Evolutionary conservation across 2,797 vertebrate genomes (phyloP).

Genomic region (Tragelaphus eurycerus): DNA sequence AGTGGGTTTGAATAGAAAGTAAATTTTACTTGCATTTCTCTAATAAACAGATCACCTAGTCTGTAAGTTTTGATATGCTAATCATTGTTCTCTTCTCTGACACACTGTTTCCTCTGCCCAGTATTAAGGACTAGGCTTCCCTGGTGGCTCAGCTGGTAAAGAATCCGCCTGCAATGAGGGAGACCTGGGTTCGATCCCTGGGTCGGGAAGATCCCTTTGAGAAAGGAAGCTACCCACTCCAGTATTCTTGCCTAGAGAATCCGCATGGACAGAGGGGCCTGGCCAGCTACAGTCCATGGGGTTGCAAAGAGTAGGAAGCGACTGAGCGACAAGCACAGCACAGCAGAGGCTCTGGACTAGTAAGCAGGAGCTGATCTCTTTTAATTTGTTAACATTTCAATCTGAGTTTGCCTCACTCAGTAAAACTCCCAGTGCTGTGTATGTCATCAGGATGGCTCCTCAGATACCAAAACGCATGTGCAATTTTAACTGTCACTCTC

Average conservation of each 20-base stretch:
- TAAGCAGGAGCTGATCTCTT: not conserved
- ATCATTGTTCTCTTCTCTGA: not conserved
- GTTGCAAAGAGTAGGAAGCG: not conserved
- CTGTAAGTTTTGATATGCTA: not conserved
- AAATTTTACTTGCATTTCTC: not conserved
- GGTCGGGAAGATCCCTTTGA: not conserved
- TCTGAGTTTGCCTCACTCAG: not conserved
- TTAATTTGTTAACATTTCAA: not conserved
- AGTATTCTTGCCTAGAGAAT: not conserved
- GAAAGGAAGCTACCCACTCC: not conserved
- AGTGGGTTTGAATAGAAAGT: not conserved
- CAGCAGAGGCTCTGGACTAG: not conserved
- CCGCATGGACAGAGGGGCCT: not conserved
- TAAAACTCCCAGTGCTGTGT: not conserved
- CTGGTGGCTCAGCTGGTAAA: not conserved
- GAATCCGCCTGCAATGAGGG: not conserved
- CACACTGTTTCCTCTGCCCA: not conserved
- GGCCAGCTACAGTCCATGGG: not conserved
- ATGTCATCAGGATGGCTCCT: not conserved
- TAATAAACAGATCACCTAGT: not conserved
- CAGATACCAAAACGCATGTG: not conserved
- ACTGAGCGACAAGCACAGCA: not conserved
- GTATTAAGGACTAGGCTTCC: not conserved
- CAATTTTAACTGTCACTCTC: not conserved
- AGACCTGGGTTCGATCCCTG: not conserved